Evolutionary conservation across 2,888 invertebrate species (phyloP).

Genomic region (Apantesis nais): DNA sequence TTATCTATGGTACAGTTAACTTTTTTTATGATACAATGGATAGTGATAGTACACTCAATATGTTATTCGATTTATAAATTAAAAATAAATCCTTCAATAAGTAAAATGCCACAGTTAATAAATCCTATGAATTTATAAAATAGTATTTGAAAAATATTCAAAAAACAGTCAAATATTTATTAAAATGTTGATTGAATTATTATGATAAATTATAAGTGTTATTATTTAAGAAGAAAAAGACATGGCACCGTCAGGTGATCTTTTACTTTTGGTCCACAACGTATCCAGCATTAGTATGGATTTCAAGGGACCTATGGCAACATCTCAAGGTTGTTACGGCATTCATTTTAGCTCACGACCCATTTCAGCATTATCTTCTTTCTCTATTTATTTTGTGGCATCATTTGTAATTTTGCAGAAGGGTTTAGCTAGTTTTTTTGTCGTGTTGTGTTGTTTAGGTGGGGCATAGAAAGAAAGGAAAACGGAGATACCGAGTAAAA

Average conservation of each 20-base stretch:
- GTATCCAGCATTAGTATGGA: conserved; percentile 14
- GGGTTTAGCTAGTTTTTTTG: too few species aligned
- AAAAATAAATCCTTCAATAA: conserved; percentile 8
- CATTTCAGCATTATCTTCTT: neutral
- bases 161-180: neutral
- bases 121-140: conserved; percentile 5
- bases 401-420: too few species aligned
- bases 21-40: neutral
- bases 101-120: conserved; percentile 7
- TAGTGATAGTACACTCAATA: neutral
- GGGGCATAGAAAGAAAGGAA: too few species aligned
- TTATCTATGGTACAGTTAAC: too few species aligned
- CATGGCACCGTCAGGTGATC: conserved; percentile 7
- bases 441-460: too few species aligned
- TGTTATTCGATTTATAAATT: neutral
- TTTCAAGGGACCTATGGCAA: neutral
- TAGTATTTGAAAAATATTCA: neutral
- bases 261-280: conserved; percentile 1
- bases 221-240: neutral
- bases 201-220: conserved; percentile 7
- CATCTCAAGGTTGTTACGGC: conserved; percentile 1
- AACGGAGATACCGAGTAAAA: too few species aligned
- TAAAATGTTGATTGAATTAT: neutral
- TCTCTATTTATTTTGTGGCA: too few species aligned
- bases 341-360: neutral